Percentiles rank a stretch among this genome's conserved stretches.
These are phyloP conservation scores for Cephalopholis sonnerati DNA, from an alignment of 2,113 vertebrate species.

Conservation along the genomic window DNA sequence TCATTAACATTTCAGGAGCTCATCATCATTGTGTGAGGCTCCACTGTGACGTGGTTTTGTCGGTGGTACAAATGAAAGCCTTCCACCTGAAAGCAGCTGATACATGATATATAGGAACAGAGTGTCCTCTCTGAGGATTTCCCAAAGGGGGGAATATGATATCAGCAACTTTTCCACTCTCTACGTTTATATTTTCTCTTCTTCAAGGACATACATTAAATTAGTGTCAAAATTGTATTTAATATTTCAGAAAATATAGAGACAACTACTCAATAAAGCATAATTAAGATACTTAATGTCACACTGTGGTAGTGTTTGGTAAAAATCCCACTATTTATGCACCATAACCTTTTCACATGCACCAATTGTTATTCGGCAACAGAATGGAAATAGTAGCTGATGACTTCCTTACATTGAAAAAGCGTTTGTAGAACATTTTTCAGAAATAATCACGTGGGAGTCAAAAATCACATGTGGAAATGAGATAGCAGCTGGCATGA, in stretches of 20 bases:
- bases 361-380: background rate
- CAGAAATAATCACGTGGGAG: background rate
- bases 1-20: conserved; percentile 67
- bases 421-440: background rate
- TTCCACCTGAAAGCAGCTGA: background rate
- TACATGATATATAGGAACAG: background rate
- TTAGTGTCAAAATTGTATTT: background rate
- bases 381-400: background rate
- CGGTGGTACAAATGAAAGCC: background rate
- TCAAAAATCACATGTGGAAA: background rate
- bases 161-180: background rate
- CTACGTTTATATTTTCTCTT: background rate
- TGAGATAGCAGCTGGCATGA: background rate
- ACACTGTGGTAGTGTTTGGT: background rate
- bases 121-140: background rate
- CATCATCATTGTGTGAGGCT: conserved; percentile 20
- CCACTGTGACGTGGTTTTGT: conserved; percentile 7
- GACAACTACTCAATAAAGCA: background rate
- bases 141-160: background rate
- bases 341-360: background rate
- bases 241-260: background rate
- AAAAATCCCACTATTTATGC: no score
- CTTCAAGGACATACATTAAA: background rate
- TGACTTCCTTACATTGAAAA: background rate
- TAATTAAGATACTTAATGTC: background rate